Evolutionary conservation across 1,140 invertebrate species (phyloP), one percentile per base, ranked within the genome.

Genomic region (Tetragonula clypearis): DNA sequence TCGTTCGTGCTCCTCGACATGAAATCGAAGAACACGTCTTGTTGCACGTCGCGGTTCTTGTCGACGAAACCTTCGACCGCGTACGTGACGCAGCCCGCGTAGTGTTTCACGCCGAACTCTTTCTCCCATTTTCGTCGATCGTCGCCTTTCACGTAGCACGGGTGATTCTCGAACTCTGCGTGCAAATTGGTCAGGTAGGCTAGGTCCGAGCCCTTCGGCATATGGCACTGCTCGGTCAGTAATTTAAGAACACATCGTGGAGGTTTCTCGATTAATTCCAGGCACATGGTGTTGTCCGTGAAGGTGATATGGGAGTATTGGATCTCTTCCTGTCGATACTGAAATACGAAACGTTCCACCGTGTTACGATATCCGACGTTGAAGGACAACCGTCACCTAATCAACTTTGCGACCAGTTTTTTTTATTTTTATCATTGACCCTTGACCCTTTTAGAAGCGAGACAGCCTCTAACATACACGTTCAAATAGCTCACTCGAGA

Each of bases 41-140:
- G 98, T 92, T 99, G 98, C 0, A 98, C 98, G 91, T 99, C 98
- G 17, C 98, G 95, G 94, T 99, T 99, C 95, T 99, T 99, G 92
- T 99, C 99, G 0, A 99, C 97, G 95, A 99, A 99, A 17, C 99
- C 99, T 83, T 97, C 96, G 12, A 98, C 97, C 49, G 96, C 96
- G 95, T 99, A 99, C 17, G 97, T 97, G 8, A 99, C 99, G 84
- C 97, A 96, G 41, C 99, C 99, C 8, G 99, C 99, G 94, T 99
- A 99, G 93, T 99, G 99, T 90, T 96, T 96, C 9, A 99, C 96
- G 3, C 98, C 98, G 93, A 99, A 98, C 93, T 99, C 97, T 58
- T 97, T 97, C 95, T 99, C 97, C 99, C 99, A 98, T 94, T 97
- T 96, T 87, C 99, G 94, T 73, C 98, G 95, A 94, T 98, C 97